A percentile compares a stretch with the other conserved stretches of the same genome.
phyloP scores from a whole-genome alignment of 2,113 vertebrate species.

The Tringa solitaria region DNA sequence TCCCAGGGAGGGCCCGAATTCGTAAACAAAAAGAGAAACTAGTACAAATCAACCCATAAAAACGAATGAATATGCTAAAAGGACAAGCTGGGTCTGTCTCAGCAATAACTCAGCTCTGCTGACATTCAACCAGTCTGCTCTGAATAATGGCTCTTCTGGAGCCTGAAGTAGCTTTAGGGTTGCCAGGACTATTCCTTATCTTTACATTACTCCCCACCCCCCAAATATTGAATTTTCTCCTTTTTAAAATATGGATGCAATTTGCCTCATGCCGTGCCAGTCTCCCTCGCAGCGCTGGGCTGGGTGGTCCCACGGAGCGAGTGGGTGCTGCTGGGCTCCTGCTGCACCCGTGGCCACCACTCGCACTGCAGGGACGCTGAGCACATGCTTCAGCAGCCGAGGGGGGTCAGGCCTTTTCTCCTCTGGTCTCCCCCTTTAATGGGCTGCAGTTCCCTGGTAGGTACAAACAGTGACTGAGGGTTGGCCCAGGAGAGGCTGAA shows the following conservation, averaged over 20 bases:
- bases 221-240: neutral
- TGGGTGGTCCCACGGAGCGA: neutral
- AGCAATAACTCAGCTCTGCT: neutral
- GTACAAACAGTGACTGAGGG: no score
- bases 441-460: neutral
- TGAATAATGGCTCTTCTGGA: neutral
- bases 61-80: neutral
- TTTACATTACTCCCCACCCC: neutral
- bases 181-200: neutral
- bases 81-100: neutral
- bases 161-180: neutral
- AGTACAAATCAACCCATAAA: neutral
- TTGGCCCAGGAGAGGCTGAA: neutral
- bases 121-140: neutral
- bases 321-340: neutral
- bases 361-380: neutral
- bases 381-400: accelerated
- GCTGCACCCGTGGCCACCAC: no score
- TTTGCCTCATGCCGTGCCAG: neutral
- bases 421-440: neutral
- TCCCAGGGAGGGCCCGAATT: neutral
- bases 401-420: neutral
- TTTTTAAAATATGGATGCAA: neutral
- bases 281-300: neutral
- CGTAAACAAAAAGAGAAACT: neutral